phyloP scores from a whole-genome alignment of 1,140 invertebrate genomes.

The Octopus sinensis region DNA sequence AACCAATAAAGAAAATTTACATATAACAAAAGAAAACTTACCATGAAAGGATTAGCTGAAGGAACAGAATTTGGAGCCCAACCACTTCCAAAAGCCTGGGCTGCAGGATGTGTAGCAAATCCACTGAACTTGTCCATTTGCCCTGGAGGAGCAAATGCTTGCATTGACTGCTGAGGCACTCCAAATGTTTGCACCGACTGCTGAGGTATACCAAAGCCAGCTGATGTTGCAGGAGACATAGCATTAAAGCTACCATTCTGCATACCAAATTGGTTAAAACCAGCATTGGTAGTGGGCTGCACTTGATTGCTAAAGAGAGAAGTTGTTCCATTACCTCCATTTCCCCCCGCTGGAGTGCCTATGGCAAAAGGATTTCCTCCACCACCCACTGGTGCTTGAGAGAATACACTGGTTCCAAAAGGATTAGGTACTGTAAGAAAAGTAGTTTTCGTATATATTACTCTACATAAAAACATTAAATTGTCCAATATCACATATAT shows the following conservation, averaged over 20 bases:
- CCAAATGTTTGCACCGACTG: slow-evolving; percentile 10
- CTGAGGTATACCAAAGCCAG: slow-evolving; percentile 14
- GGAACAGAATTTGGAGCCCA: slow-evolving; percentile 18
- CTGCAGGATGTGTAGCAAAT: slow-evolving; percentile 19
- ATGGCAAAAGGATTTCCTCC: slow-evolving; percentile 23
- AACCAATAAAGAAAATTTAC: neutral
- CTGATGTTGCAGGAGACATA: slow-evolving; percentile 16
- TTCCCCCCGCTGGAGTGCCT: slow-evolving; percentile 22
- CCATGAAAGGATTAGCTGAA: slow-evolving; percentile 42
- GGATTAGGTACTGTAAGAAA: slow-evolving; percentile 32
- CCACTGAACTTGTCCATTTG: slow-evolving; percentile 27
- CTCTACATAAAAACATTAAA: neutral
- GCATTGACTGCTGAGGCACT: slow-evolving; percentile 1
- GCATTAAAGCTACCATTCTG: slow-evolving; percentile 28
- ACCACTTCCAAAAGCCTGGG: slow-evolving; percentile 20
- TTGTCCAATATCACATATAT: neutral
- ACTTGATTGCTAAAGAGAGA: slow-evolving; percentile 19
- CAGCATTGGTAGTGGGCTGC: neutral
- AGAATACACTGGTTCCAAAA: slow-evolving; percentile 24
- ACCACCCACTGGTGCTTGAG: slow-evolving; percentile 12
- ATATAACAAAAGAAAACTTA: slow-evolving; percentile 20
- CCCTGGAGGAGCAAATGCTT: slow-evolving; percentile 7
- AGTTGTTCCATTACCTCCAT: slow-evolving; percentile 23
- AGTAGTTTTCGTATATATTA: neutral
- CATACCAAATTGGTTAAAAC: slow-evolving; percentile 21